phyloP scores from a whole-genome alignment of 2,797 vertebrate genomes.

The Gila robusta region DNA sequence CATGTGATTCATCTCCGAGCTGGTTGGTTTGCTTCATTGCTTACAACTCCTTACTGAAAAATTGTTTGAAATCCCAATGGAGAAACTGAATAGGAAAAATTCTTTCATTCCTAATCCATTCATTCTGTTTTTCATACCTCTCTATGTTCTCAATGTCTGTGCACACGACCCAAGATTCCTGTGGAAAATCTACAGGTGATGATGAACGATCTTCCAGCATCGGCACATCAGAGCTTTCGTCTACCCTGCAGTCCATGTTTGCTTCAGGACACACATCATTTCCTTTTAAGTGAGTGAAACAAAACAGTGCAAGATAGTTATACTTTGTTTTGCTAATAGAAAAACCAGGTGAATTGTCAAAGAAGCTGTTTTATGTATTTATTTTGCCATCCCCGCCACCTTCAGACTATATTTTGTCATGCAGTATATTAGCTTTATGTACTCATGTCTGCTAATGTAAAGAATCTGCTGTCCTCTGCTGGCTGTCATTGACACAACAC shows the following conservation, averaged over 20 bases:
- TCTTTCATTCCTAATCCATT: not conserved
- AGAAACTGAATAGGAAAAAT: not conserved
- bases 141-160: constrained; percentile 95
- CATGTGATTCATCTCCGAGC: not conserved
- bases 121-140: constrained; percentile 75
- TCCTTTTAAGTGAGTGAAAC: constrained; percentile 73
- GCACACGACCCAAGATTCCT: constrained; percentile 92
- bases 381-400: constrained; percentile 10
- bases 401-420: constrained; percentile 5
- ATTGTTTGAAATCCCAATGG: not conserved
- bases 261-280: constrained; percentile 81
- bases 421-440: constrained; percentile 41
- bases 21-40: not conserved
- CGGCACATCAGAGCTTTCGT: constrained; percentile 90
- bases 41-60: not conserved
- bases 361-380: constrained; percentile 6
- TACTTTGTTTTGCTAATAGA: not conserved
- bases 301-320: not conserved
- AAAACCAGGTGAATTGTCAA: not conserved
- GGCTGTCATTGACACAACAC: constrained; percentile 74
- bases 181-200: constrained; percentile 86
- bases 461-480: constrained; percentile 65
- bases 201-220: constrained; percentile 90
- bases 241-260: constrained; percentile 86
- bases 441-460: constrained; percentile 39